Evolutionary conservation across 2,797 vertebrate species (phyloP).

Genomic region (Cynodonichthys magdalenae): DNA sequence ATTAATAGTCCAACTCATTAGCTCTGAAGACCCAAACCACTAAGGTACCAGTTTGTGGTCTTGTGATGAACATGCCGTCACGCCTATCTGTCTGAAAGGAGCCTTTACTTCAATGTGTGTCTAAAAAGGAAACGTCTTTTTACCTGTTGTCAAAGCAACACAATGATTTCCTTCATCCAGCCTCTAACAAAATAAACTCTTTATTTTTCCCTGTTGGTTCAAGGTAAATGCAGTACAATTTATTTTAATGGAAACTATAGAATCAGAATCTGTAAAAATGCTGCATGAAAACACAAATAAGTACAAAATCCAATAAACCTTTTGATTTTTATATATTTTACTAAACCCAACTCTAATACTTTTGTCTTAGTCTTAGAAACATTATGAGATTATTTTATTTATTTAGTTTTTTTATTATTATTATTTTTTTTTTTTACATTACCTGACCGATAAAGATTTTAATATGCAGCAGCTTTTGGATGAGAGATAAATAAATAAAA

Average conservation of each 20-base stretch:
- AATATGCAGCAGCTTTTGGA: too few species aligned
- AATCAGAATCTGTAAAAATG: background rate
- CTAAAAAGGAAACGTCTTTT: background rate
- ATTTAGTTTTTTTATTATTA: too few species aligned
- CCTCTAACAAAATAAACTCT: background rate
- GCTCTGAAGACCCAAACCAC: conserved; percentile 32
- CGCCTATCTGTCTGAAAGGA: conserved; percentile 28
- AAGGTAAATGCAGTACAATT: background rate
- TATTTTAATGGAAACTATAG: background rate
- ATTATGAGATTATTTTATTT: too few species aligned
- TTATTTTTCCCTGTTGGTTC: background rate
- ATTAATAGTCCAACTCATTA: conserved; percentile 36
- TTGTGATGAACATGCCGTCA: conserved; percentile 48
- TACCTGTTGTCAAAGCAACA: conserved; percentile 16
- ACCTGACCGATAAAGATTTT: too few species aligned
- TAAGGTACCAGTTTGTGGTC: conserved; percentile 58
- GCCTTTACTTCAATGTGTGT: conserved; percentile 4
- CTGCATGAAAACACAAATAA: background rate
- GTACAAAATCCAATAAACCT: background rate
- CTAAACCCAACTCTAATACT: too few species aligned
- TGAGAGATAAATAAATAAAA: too few species aligned
- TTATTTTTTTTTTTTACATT: too few species aligned
- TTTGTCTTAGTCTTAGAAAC: too few species aligned
- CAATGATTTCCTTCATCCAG: conserved; percentile 8
- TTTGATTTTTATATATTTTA: background rate